A percentile compares a stretch with the other conserved stretches of the same genome.
Evolutionary conservation across 2,888 invertebrate species (phyloP).

Genomic region (Polylopha cassiicola): DNA sequence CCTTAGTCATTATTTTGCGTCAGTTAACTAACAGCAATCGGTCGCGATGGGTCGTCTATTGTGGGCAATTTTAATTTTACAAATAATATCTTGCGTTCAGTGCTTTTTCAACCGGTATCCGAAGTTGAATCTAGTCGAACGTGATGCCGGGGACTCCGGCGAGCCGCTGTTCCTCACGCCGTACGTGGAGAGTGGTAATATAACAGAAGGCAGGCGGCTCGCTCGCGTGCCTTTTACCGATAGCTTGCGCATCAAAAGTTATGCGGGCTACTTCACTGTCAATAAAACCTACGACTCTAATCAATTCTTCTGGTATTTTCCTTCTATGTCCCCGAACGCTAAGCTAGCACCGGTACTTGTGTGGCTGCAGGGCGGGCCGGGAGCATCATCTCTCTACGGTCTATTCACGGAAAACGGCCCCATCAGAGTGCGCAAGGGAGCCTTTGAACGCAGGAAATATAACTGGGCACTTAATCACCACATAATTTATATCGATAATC

Average conservation of each 20-base stretch:
- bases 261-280: conserved; percentile 91
- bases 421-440: conserved; percentile 46
- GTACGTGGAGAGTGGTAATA: conserved; percentile 82
- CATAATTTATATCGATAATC: conserved; percentile 94
- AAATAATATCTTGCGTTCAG: conserved; percentile 36
- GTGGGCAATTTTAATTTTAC: conserved; percentile 35
- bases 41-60: conserved; percentile 40
- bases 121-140: conserved; percentile 44
- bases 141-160: conserved; percentile 57
- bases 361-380: conserved; percentile 93
- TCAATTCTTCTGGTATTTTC: conserved; percentile 95
- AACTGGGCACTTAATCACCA: conserved; percentile 89
- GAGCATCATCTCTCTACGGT: conserved; percentile 87
- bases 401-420: conserved; percentile 92
- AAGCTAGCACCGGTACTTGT: conserved; percentile 83
- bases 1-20: too few species aligned
- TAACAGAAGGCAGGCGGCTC: conserved; percentile 78
- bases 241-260: conserved; percentile 79
- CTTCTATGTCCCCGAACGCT: conserved; percentile 77
- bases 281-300: conserved; percentile 86
- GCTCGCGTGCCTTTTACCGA: conserved; percentile 78
- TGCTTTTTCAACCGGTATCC: conserved; percentile 57
- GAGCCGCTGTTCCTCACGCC: conserved; percentile 87
- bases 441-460: conserved; percentile 80
- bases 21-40: too few species aligned